Base-by-base conservation (phyloP, 2,888 invertebrate genomes). In the Trissolcus japonicus region DNA sequence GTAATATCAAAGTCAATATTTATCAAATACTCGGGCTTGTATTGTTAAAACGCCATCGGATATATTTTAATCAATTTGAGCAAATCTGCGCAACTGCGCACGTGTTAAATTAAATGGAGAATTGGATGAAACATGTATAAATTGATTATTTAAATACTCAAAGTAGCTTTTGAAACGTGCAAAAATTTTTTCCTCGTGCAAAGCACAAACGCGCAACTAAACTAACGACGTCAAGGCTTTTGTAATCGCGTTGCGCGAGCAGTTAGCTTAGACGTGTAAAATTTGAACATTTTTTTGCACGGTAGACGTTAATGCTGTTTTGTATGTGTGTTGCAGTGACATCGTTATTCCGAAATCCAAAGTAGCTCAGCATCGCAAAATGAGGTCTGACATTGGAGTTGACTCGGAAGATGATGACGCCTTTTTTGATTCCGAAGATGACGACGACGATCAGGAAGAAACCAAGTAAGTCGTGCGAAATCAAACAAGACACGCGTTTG, bases 351-450 rank as follows among this genome's bases (percentile, higher is more conserved):
- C 92, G 25, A 91, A 92, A 87, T 90, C 91, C 17, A 88, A 88
- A 75, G 89, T 83, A 41, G 81, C 84, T 51, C 91, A 91, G 78
- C 91, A 92, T 81, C 90, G 91, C 80, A 89, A 90, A 82, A 90
- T 90, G 86, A 89, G 90, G 73, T 90, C 90, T 69, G 90, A 91
- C 82, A 86, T 84, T 50, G 87, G 86, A 66, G 87, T 90, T 80
- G 87, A 91, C 85, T 91, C 92, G 81, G 92, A 93, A 84, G 83
- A 92, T 80, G 92, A 93, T 80, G 93, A 93, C 83, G 93, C 94
- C 66, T 94, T 94, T 87, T 94, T 94, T 85, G 94, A 94, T 86
- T 92, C 93, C 60, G 93, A 93, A 82, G 93, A 93, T 83, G 92
- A 93, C 82, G 94, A 94, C 82, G 92, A 92, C 80, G 93, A 92